Evolutionary conservation across 1,140 invertebrate species (phyloP), one percentile per base, ranked within the genome.

Genomic region (Triops longicaudatus): DNA sequence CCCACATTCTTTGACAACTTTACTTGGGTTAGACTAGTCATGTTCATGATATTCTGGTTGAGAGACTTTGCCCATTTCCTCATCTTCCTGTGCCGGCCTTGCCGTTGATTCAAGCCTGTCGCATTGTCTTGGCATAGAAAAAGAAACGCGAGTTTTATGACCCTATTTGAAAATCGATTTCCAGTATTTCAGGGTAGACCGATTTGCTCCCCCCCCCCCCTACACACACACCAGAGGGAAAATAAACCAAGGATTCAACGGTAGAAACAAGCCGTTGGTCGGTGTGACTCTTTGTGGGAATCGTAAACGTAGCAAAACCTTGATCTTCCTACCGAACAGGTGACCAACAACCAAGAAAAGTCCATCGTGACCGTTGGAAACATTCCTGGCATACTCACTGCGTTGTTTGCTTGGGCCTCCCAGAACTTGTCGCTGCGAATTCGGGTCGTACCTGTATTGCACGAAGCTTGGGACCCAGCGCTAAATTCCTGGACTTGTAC

Each of bases 361-460:
- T n/a, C 50, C 50, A 63, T 63, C 50, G 50, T 63, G 50, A 12
- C 50, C 50, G 50, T 63, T 63, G 50, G 50, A 63, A 63, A 63
- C 50, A 63, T 63, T 63, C 50, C 50, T 63, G 7, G 50, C 50
- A 63, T 63, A 63, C 50, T 22, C 4, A 6, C 14, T 5, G 17
- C 22, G 14, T 22, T n/a, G 50, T 63, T 63, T 11, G 17, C 22
- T 5, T 12, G 50, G 1, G 14, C 14, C 5, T 1, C 17, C 14
- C 50, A 63, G 17, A 63, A 17, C 50, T 22, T 63, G 50, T 63
- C 50, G 10, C 50, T 17, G 50, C n/a, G 22, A 5, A 63, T 63
- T 22, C 31, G 31, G 22, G 50, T 63, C 50, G 17, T 63, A 63
- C 50, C 50, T 63, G 14, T 63, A 63, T 63, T 63, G 50, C 50